Evolutionary conservation across 2,888 invertebrate genomes (phyloP).

Genomic region (Metopia argyrocephala): DNA sequence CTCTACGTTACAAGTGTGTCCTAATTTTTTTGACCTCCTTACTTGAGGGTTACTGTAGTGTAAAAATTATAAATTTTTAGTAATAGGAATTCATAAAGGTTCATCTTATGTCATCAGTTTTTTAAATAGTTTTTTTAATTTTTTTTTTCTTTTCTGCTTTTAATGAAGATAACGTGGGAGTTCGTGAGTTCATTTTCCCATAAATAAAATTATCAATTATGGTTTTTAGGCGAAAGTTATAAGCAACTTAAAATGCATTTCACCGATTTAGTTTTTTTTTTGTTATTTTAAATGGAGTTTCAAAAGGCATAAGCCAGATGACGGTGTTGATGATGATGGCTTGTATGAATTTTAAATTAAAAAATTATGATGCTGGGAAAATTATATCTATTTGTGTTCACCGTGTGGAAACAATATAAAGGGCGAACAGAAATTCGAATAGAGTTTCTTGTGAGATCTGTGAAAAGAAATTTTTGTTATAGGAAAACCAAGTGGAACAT

Average conservation of each 20-base stretch:
- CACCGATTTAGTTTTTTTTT: neutral
- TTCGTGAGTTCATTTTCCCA: constrained; percentile 59
- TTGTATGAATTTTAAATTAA: constrained; percentile 26
- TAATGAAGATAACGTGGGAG: constrained; percentile 53
- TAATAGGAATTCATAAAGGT: constrained; percentile 43
- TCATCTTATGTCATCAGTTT: neutral
- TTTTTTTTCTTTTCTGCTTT: constrained; percentile 20
- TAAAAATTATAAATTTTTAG: constrained; percentile 20
- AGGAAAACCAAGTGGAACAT: too few relatives aligned
- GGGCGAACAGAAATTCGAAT: constrained; percentile 21
- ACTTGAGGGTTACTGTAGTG: constrained; percentile 22
- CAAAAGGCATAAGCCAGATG: constrained; percentile 22
- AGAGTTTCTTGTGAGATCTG: neutral
- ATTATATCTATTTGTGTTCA: constrained; percentile 25
- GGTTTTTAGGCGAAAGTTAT: too few relatives aligned
- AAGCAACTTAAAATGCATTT: too few relatives aligned
- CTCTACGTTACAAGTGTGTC: too few relatives aligned
- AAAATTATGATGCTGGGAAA: constrained; percentile 41
- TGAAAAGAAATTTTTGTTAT: neutral
- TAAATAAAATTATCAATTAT: too few relatives aligned
- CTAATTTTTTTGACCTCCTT: too few relatives aligned
- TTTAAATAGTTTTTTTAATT: neutral
- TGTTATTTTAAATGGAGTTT: constrained; percentile 20
- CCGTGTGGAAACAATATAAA: constrained; percentile 32
- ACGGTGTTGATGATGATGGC: neutral